These are phyloP conservation scores for Macrotis lagotis DNA, from an alignment of 2,113 vertebrate species.

Conservation along the genomic window DNA sequence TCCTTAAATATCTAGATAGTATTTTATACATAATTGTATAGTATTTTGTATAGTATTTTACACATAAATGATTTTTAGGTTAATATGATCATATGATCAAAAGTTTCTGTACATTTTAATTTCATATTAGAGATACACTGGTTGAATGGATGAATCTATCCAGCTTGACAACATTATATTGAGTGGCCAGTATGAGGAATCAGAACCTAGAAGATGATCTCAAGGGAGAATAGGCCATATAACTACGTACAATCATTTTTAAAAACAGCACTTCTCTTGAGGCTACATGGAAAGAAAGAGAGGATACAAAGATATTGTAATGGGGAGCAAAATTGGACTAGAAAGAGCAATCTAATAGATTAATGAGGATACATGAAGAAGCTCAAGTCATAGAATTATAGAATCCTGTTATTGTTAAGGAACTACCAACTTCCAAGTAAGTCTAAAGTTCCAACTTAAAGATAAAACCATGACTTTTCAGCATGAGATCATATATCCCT, in stretches of 20 bases:
- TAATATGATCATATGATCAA: not conserved
- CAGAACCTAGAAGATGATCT: not conserved
- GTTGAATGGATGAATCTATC: not conserved
- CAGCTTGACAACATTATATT: not conserved
- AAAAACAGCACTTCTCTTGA: not conserved
- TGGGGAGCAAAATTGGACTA: accelerated
- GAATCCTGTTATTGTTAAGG: not conserved
- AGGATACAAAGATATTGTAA: not conserved
- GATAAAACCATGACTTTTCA: not conserved
- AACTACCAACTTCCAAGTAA: not conserved
- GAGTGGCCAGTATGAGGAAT: not conserved
- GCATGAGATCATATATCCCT: not conserved
- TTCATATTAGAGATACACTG: no score
- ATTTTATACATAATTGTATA: not conserved
- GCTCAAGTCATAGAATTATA: not conserved
- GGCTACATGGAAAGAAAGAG: not conserved
- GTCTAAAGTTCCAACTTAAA: not conserved
- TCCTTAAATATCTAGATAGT: not conserved
- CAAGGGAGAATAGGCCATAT: not conserved
- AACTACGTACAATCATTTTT: not conserved
- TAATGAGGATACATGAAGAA: not conserved
- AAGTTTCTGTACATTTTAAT: not conserved
- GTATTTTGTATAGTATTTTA: no score
- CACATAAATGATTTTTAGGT: not conserved
- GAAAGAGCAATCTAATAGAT: not conserved